A percentile compares a stretch with the other conserved stretches of the same genome.
phyloP scores from a whole-genome alignment of 2,888 invertebrate species.

The Agriotes lineatus region DNA sequence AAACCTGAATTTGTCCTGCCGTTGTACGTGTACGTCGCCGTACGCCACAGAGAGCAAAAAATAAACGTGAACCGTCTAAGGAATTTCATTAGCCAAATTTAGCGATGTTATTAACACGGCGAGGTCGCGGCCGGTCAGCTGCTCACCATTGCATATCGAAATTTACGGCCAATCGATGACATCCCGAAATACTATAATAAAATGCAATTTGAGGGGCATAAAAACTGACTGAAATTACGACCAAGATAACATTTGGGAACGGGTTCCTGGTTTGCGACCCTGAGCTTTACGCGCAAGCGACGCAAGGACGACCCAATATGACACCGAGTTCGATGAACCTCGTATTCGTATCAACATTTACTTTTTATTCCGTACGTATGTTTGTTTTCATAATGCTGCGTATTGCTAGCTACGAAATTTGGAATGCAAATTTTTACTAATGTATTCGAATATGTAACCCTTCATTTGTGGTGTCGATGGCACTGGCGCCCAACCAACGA shows the following conservation, averaged over 20 bases:
- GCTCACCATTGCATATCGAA: conserved; percentile 11
- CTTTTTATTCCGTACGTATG: conserved; percentile 40
- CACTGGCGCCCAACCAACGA: neutral
- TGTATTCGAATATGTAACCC: neutral
- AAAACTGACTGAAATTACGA: conserved; percentile 32
- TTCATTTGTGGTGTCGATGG: neutral
- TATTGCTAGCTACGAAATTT: conserved; percentile 4
- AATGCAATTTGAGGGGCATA: conserved; percentile 34
- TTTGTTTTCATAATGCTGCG: conserved; percentile 37
- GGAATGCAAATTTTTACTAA: neutral
- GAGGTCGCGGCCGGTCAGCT: conserved; percentile 20
- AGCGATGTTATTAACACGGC: neutral
- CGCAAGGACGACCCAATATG: conserved; percentile 41
- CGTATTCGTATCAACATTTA: conserved; percentile 42
- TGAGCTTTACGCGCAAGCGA: conserved; percentile 39
- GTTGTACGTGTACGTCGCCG: neutral
- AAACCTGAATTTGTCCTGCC: neutral
- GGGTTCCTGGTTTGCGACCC: conserved; percentile 43
- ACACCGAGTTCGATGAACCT: conserved; percentile 45
- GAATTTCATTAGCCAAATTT: conserved; percentile 24
- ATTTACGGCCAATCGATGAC: conserved; percentile 22
- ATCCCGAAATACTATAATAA: conserved; percentile 30
- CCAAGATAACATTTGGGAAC: conserved; percentile 33
- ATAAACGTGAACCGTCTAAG: neutral
- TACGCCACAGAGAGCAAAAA: neutral